phyloP scores from a whole-genome alignment of 37 sponge, comb jelly and placozoan genomes.

The Beroe forskalii region DNA sequence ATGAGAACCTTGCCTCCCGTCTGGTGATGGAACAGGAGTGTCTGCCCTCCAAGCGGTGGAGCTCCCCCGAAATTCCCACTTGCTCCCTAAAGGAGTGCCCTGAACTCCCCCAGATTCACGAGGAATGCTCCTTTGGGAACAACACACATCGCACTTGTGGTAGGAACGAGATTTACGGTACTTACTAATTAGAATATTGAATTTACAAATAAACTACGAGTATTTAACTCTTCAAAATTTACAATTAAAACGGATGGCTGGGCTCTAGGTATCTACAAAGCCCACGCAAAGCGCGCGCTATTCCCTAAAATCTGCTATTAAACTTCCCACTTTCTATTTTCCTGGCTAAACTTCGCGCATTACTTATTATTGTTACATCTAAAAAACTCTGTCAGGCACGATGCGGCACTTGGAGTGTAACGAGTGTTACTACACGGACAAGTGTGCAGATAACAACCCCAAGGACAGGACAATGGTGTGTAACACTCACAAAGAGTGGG shows the following conservation, averaged over 20 bases:
- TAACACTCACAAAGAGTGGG: not conserved
- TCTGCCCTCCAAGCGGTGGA: constrained; percentile 49
- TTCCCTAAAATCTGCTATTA: too few relatives aligned
- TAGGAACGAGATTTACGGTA: too few relatives aligned
- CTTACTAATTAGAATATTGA: too few relatives aligned
- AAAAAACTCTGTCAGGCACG: too few relatives aligned
- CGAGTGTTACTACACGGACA: constrained; percentile 34
- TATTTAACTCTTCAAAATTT: too few relatives aligned
- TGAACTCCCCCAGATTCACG: not conserved
- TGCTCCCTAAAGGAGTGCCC: constrained; percentile 14
- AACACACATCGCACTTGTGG: not conserved
- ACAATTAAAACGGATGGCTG: too few relatives aligned
- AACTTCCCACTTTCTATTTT: too few relatives aligned
- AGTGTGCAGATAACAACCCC: not conserved
- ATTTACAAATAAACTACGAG: too few relatives aligned
- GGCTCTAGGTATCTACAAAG: too few relatives aligned
- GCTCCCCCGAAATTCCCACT: not conserved
- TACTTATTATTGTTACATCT: too few relatives aligned
- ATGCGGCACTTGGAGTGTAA: constrained; percentile 28
- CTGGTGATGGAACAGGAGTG: constrained; percentile 4
- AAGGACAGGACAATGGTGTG: not conserved
- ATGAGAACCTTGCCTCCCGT: not conserved
- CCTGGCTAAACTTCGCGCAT: too few relatives aligned
- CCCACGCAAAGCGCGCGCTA: too few relatives aligned
- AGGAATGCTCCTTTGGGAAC: not conserved